Conservation (phyloP, 2,888 invertebrate species). For the Agriopis marginaria region DNA sequence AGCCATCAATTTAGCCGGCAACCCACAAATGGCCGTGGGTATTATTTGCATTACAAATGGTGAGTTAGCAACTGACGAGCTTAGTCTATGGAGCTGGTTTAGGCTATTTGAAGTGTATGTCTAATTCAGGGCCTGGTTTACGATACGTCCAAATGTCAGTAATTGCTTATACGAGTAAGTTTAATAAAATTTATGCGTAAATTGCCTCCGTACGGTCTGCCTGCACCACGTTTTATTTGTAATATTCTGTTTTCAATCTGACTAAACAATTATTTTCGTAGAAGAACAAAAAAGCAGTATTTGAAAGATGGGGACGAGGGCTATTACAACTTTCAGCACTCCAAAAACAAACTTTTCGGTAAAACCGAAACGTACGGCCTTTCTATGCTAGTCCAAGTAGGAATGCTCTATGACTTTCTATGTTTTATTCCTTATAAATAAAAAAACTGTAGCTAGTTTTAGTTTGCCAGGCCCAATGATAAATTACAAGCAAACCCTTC, state of each 20-base stretch:
- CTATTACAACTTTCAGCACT: neutral
- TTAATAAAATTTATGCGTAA: no score
- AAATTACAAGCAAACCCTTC: conserved; percentile 19
- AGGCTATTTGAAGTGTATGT: conserved; percentile 21
- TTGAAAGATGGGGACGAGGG: no score
- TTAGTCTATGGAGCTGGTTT: conserved; percentile 20
- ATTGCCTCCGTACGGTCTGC: no score
- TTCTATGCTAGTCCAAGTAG: neutral
- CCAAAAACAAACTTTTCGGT: neutral
- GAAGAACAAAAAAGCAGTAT: neutral
- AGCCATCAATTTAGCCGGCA: conserved; percentile 51
- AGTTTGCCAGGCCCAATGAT: conserved; percentile 8
- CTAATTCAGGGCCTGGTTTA: conserved; percentile 19
- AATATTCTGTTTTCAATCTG: neutral
- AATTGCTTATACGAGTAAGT: neutral
- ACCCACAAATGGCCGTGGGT: conserved; percentile 44
- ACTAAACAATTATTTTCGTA: neutral
- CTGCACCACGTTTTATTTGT: no score
- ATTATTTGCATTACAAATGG: conserved; percentile 46
- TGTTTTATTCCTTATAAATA: neutral
- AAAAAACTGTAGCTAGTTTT: neutral
- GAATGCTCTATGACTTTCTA: neutral
- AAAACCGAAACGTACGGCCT: neutral
- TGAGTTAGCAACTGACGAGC: conserved; percentile 29
- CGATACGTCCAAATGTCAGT: conserved; percentile 2